Percentiles rank a stretch among this genome's conserved stretches.
These are phyloP conservation scores for Malurus elegans DNA, from an alignment of 2,113 vertebrate species.

Conservation along the genomic window DNA sequence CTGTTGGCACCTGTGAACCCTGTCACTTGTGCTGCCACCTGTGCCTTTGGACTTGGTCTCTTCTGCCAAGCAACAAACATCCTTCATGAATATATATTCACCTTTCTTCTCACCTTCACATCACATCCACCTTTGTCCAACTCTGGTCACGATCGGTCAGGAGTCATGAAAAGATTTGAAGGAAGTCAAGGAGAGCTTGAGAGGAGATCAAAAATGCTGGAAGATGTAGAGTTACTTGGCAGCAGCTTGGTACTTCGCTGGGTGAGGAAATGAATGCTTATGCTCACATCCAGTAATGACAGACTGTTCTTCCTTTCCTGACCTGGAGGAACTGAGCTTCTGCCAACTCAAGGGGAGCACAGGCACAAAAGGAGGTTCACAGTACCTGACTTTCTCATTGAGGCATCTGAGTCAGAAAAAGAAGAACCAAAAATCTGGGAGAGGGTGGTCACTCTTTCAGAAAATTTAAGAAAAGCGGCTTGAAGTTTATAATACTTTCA, in stretches of 20 bases:
- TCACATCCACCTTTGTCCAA: background rate
- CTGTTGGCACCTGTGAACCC: background rate
- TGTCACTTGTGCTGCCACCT: background rate
- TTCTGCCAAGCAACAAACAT: background rate
- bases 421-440: background rate
- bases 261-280: constrained; percentile 44
- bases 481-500: background rate
- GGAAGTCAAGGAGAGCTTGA: background rate
- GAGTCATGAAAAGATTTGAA: background rate
- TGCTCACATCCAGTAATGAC: background rate
- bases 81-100: rapidly evolving
- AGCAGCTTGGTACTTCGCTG: background rate
- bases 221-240: background rate
- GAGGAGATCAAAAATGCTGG: background rate
- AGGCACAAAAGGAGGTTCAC: background rate
- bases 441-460: background rate
- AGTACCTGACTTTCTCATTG: background rate
- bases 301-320: constrained; percentile 29
- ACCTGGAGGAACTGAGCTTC: background rate
- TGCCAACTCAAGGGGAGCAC: constrained; percentile 18
- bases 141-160: rapidly evolving
- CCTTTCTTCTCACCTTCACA: background rate
- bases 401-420: background rate
- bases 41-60: background rate
- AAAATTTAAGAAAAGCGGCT: background rate